Conservation (phyloP, 2,888 invertebrate genomes). For the Phytoseiulus persimilis region DNA sequence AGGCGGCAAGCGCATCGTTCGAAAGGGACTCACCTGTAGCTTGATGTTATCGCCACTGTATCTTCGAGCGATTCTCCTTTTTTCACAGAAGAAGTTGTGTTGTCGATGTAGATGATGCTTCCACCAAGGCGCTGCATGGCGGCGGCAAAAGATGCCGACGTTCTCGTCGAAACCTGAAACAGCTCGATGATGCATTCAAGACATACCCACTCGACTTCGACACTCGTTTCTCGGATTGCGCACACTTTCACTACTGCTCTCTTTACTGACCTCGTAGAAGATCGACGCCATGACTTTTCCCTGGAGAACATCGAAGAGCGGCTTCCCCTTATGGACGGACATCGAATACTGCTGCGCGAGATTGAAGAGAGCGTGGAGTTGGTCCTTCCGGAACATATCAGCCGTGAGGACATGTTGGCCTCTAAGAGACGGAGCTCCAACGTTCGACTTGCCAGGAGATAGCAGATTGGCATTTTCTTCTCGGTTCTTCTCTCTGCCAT, state of each 20-base stretch:
- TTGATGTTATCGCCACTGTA: constrained; percentile 44
- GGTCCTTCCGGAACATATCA: constrained; percentile 73
- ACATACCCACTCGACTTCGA: no score
- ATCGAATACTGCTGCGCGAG: constrained; percentile 77
- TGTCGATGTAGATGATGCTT: constrained; percentile 78
- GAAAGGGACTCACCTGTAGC: constrained; percentile 41
- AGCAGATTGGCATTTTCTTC: neutral
- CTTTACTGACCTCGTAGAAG: constrained; percentile 83
- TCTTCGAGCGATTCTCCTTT: constrained; percentile 89
- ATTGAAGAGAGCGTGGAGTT: constrained; percentile 82
- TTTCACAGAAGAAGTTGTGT: constrained; percentile 79
- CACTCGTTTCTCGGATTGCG: no score
- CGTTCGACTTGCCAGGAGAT: neutral
- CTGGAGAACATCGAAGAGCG: constrained; percentile 62
- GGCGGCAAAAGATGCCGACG: constrained; percentile 87
- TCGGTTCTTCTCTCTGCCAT: neutral
- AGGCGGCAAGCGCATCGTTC: no score
- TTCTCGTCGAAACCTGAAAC: constrained; percentile 66
- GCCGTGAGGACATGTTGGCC: constrained; percentile 77
- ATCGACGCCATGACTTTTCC: constrained; percentile 91
- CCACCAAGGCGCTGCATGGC: constrained; percentile 96
- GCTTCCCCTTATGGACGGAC: constrained; percentile 71
- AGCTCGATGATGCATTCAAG: no score
- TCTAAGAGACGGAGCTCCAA: constrained; percentile 50
- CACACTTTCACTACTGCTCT: no score